These are phyloP conservation scores for Hippocampus kuda DNA, from an alignment of 2,797 vertebrate genomes.

Conservation along the genomic window DNA sequence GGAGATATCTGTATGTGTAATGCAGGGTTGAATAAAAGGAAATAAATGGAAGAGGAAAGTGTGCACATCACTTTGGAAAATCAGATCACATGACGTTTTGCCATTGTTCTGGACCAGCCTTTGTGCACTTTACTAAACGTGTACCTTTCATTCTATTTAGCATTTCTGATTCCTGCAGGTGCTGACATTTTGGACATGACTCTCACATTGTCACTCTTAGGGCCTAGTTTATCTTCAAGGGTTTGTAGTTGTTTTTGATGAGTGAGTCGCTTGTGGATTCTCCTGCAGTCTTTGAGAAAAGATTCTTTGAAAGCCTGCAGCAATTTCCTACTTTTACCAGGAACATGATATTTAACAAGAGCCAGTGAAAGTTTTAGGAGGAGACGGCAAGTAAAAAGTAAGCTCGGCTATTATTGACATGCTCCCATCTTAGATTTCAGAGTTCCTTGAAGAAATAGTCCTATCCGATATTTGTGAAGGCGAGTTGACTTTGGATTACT, in stretches of 20 bases:
- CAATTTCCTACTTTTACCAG: not conserved
- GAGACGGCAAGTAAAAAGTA: not conserved
- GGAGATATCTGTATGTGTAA: too few species aligned
- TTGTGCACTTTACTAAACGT: too few species aligned
- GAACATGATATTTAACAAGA: not conserved
- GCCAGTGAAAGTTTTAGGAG: not conserved
- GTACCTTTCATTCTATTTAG: too few species aligned
- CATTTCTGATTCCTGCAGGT: not conserved
- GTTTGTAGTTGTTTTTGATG: not conserved
- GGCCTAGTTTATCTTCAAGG: not conserved
- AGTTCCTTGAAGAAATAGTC: not conserved
- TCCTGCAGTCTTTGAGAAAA: not conserved
- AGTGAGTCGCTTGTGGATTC: not conserved
- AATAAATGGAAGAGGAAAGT: too few species aligned
- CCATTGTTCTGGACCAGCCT: too few species aligned
- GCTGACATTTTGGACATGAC: not conserved
- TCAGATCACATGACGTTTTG: too few species aligned
- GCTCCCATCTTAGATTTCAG: not conserved
- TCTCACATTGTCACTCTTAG: not conserved
- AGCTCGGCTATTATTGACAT: not conserved
- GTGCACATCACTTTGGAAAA: too few species aligned
- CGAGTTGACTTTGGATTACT: not conserved
- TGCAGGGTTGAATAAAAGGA: too few species aligned
- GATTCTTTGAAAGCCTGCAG: not conserved
- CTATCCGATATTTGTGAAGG: not conserved